Base-by-base conservation (phyloP, 2,888 invertebrate species). In the Zygothrica quintamaculata region DNA sequence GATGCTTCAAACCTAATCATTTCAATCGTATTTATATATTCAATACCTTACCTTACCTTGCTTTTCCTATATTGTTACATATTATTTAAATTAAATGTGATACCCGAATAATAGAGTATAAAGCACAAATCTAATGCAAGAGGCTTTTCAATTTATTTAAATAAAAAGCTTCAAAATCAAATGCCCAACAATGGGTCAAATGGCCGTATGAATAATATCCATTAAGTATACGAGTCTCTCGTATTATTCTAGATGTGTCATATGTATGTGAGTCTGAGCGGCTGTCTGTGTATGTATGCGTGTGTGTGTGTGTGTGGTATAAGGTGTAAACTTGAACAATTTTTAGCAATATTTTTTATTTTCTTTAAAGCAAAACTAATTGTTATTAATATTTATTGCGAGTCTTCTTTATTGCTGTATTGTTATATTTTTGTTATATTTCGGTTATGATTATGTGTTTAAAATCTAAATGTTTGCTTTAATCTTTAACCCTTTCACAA, bases 401-500 rank as follows among this genome's bases (percentile, higher is more conserved):
- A 36, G 39, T 59, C 59, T 55, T 51, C 26, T 11, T 33, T 31
- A 25, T 33, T 48, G 16, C 46, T 57, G 56, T 57, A 43, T 18
- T 61, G 42, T 57, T 52, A 26, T 48, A n/a, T n/a, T n/a, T n/a
- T n/a, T n/a, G n/a, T n/a, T n/a, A n/a, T n/a, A n/a, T 18, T 25
- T 22, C 39, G 39, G 37, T 39, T 47, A 15, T 53, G 47, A 2
- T 61, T 47, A 65, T 52, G 43, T 37, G 47, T 51, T 62, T 56
- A 71, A 61, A 13, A 57, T 51, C 18, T 47, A 64, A 76, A 71
- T 84, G 71, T 84, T 84, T 84, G 64, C 58, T 51, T 74, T 77
- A 80, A 67, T 80, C 65, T 87, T 88, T 87, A 80, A 44, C 85
- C 62, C 72, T 71, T 84, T 84, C 81, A 68, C 78, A 77, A 71